Evolutionary conservation across 2,113 vertebrate genomes (phyloP).

Genomic region (Helogale parvula): DNA sequence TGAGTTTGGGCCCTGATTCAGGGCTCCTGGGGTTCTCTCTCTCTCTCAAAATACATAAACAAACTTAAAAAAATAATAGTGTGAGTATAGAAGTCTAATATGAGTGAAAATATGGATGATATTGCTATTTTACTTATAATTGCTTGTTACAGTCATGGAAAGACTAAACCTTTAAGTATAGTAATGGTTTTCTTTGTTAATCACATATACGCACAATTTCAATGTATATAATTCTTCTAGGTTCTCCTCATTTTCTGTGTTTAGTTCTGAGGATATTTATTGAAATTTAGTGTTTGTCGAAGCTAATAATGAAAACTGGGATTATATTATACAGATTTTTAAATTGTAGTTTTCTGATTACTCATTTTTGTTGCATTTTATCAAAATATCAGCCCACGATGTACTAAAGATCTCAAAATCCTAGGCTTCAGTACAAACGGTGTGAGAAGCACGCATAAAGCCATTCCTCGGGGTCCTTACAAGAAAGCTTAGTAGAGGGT

Average conservation of each 20-base stretch:
- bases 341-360: not conserved
- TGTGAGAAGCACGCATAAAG: not conserved
- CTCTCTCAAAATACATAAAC: no score
- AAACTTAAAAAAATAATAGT: not conserved
- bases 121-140: not conserved
- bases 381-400: not conserved
- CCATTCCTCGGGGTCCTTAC: not conserved
- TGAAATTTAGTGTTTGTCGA: conserved; percentile 21
- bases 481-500: not conserved
- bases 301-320: not conserved
- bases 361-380: conserved; percentile 1
- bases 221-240: not conserved
- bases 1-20: no score
- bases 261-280: not conserved
- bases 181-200: not conserved
- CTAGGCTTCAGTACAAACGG: not conserved
- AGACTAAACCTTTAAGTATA: not conserved
- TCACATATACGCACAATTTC: not conserved
- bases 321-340: not conserved
- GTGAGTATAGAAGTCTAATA: not conserved
- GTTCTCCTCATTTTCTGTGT: not conserved
- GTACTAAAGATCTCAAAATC: not conserved
- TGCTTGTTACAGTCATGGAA: not conserved
- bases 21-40: no score
- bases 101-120: not conserved